Evolutionary conservation across 2,888 invertebrate species (phyloP), one percentile per base, ranked within the genome.

Genomic region (Stenodera caucasica): DNA sequence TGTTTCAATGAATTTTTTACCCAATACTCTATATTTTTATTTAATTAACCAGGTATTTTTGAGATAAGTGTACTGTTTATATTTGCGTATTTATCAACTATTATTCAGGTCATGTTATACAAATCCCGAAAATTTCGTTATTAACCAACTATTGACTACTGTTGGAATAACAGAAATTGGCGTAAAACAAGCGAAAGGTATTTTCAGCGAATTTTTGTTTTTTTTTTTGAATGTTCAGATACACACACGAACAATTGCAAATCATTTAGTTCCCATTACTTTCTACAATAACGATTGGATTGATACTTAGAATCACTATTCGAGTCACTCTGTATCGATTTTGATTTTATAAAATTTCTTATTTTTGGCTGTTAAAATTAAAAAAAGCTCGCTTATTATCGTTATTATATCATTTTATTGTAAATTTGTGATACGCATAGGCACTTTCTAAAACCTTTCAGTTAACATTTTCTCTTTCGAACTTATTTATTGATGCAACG

Each of bases 401-500:
- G n/a, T n/a, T n/a, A n/a, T n/a, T n/a, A n/a, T n/a, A n/a, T n/a
- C n/a, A n/a, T n/a, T n/a, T n/a, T n/a, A n/a, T n/a, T n/a, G n/a
- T n/a, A n/a, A 26, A 3, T 26, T 26, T 26, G 40, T 40, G 18
- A 40, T 40, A 40, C 18, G 1, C 15, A 21, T 45, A 45, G 45
- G 21, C 18, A 45, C 45, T 45, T 45, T 45, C 45, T 45, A 45
- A 45, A 45, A 45, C 45, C 45, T 45, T 45, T 45, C 45, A 45
- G 21, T 45, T 45, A 45, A 45, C 45, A 45, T 45, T 45, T 45
- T 45, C 45, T 45, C 45, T 45, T 45, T 45, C 21, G 21, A 45
- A 45, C 45, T 45, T 45, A 45, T 45, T 45, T 45, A 45, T 45
- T 45, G 21, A 45, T 45, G 45, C 45, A 45, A 45, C 45, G 45